These are phyloP conservation scores for Petrolisthes manimaculis DNA, from an alignment of 2,888 invertebrate genomes.

Conservation along the genomic window DNA sequence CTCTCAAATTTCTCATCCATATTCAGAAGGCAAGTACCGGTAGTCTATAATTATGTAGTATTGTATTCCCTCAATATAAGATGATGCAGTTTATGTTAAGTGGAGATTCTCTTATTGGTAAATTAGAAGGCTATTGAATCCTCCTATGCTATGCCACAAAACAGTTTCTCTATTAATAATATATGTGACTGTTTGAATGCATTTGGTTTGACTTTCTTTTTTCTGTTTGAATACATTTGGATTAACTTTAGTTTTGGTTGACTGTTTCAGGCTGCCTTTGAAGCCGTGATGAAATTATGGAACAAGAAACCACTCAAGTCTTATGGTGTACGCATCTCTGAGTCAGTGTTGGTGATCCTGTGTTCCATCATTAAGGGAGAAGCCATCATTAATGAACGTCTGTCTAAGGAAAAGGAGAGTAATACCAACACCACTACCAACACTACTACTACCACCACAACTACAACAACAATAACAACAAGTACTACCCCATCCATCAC, in stretches of 20 bases:
- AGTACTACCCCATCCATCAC: slow-evolving; percentile 31
- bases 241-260: no score
- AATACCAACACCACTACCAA: slow-evolving; percentile 51
- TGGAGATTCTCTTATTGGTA: neutral
- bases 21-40: slow-evolving; percentile 77
- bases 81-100: neutral
- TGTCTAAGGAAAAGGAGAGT: slow-evolving; percentile 62
- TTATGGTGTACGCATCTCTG: slow-evolving; percentile 82
- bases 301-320: slow-evolving; percentile 80
- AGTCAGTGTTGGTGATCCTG: slow-evolving; percentile 82
- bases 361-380: slow-evolving; percentile 82
- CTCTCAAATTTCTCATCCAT: slow-evolving; percentile 80
- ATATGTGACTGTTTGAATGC: no score
- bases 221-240: no score
- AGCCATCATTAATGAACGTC: slow-evolving; percentile 75
- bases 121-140: no score
- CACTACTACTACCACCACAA: slow-evolving; percentile 51
- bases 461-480: slow-evolving; percentile 47
- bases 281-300: slow-evolving; percentile 83
- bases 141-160: neutral
- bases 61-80: neutral
- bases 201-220: no score
- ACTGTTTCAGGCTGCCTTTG: slow-evolving; percentile 76
- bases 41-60: neutral
- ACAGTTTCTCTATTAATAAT: no score